Evolutionary conservation across 2,797 vertebrate genomes (phyloP), one percentile per base, ranked within the genome.

Genomic region (Australoheros facetus): DNA sequence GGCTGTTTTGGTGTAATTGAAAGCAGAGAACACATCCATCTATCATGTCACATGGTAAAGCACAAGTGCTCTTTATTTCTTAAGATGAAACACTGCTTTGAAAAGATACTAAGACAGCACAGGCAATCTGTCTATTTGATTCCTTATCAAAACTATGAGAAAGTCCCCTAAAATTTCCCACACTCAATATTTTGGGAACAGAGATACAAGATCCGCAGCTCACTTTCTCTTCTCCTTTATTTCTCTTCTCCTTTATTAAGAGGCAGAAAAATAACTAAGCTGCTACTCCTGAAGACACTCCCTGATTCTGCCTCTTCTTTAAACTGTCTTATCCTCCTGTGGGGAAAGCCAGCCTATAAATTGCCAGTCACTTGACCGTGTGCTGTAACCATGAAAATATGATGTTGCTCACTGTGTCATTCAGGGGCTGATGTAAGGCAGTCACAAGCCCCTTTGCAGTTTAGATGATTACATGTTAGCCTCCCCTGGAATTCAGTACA

Each of bases 401-500:
- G 60, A 88, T 89, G 89, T 60, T 85, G 82, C 84, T 84, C 83
- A 34, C 69, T 77, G 84, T 92, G 87, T 89, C 89, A 85, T 81
- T 79, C 83, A 71, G 74, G 85, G 83, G 81, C 87, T 91, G 87
- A 91, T 93, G 91, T 92, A 69, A 69, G 62, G 62, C 90, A 91
- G 88, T 94, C 92, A 91, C 92, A 92, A 92, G 90, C 82, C 84
- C 78, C 66, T 77, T 69, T 85, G 51, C 86, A 84, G 82, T 81
- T 92, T 86, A 88, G 80, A 80, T 90, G 87, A 92, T 94, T 93
- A 90, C 87, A 91, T 37, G 83, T 90, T 92, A 90, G 90, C 78
- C 85, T 93, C 66, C 73, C 73, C 37, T 89, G 91, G 91, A 93
- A 93, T 92, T 93, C 55, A 30, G 70, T 78, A 73, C 79, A 74